Base-by-base conservation (phyloP, 2,888 invertebrate genomes). In the Tanytarsus gracilentus region DNA sequence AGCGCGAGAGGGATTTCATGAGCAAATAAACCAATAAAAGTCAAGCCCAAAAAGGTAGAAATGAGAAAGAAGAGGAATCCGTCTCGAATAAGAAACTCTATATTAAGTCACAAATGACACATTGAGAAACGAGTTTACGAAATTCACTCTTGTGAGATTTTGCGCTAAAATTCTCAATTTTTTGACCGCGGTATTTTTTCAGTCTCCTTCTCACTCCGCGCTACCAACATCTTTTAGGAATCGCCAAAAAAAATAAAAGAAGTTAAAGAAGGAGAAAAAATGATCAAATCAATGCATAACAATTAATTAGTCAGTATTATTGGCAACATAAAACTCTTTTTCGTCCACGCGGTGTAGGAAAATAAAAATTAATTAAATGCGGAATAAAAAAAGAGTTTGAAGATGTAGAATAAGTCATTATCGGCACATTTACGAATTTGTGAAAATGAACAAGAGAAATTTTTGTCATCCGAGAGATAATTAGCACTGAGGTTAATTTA, bases 401-500 rank as follows among this genome's bases (percentile, higher is more conserved):
- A 2, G n/a, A n/a, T 4, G 33, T 44, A 44, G 23, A 44, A 44
- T 18, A 44, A 23, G 23, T 23, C 21, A 44, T 44, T 44, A 44
- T 44, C 44, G 23, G 23, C 44, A 44, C 44, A 44, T 44, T 44
- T 11, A 18, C 5, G 23, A 44, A 36, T 23, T 44, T 44, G 18
- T 44, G 16, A 18, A 44, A 18, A 18, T 8, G 40, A 44, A 11
- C 5, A 44, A 44, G 23, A 3, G 4, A 21, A 44, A 40, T 40
- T 40, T 33, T 9, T 33, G n/a, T 33, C 9, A 33, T 11, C 33
- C n/a, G n/a, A 33, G 6, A 11, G 6, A 33, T 33, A 11, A n/a
- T 33, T 9, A 5, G n/a, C 6, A 11, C n/a, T 33, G 33, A n/a
- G 33, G 33, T 33, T 33, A 48, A 21, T 21, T 30, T 25, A 76